Conservation (phyloP, 2,797 vertebrate genomes). For the Buceros bicornis region DNA sequence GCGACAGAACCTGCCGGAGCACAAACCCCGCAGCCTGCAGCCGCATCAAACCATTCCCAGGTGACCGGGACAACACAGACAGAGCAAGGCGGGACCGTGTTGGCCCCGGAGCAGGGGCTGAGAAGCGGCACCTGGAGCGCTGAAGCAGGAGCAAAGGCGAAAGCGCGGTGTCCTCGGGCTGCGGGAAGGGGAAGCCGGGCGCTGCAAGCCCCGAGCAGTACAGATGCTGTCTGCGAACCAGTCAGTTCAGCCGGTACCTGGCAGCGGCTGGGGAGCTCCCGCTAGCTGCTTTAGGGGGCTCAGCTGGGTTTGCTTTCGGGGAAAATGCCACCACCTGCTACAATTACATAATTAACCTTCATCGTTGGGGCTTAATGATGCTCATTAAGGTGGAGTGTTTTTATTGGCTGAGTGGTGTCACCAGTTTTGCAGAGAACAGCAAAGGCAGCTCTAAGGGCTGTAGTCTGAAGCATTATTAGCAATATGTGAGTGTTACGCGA, state of each 20-base stretch:
- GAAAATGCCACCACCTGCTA: constrained; percentile 51
- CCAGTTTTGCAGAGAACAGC: neutral
- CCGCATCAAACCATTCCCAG: too few species aligned
- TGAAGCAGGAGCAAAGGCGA: neutral
- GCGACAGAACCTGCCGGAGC: neutral
- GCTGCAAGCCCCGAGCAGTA: fast-evolving
- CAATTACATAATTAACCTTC: constrained; percentile 60
- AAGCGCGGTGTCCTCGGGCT: neutral
- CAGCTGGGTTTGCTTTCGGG: constrained; percentile 57
- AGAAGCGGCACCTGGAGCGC: fast-evolving
- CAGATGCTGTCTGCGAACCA: neutral
- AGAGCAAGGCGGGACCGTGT: fast-evolving
- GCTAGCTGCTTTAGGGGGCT: neutral
- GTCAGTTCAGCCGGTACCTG: neutral
- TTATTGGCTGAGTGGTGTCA: constrained; percentile 25
- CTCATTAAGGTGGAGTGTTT: constrained; percentile 39
- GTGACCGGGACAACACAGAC: neutral
- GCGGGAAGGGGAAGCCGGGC: fast-evolving
- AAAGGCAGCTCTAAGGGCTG: neutral
- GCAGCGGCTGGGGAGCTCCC: neutral
- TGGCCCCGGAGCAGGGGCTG: fast-evolving
- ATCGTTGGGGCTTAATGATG: constrained; percentile 33
- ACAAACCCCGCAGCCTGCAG: neutral
- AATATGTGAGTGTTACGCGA: neutral
- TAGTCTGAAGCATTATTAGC: neutral